A percentile compares a stretch with the other conserved stretches of the same genome.
Conservation (phyloP, 2,888 invertebrate genomes). For the Iselma pallidipennis region DNA sequence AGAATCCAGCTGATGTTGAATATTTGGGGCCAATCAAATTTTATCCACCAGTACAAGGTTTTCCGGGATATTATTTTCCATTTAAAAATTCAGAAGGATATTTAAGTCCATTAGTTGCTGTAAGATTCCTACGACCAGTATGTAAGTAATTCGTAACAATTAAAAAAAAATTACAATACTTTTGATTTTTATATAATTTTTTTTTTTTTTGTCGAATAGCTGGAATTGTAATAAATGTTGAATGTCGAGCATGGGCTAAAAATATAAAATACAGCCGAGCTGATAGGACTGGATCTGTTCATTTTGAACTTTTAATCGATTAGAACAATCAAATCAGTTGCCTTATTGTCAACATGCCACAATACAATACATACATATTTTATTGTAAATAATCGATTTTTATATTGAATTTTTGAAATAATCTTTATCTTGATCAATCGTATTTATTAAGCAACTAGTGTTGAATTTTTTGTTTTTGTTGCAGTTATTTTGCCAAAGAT, state of each 20-base stretch:
- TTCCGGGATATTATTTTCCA: constrained; percentile 89
- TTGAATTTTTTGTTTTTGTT: too few species aligned
- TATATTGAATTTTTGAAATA: not conserved
- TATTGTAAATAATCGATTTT: not conserved
- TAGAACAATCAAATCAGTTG: constrained; percentile 55
- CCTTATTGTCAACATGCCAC: not conserved
- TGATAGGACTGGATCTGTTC: constrained; percentile 67
- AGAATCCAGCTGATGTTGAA: constrained; percentile 90
- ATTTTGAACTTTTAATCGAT: constrained; percentile 65
- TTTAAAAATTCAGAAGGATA: constrained; percentile 86
- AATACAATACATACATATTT: not conserved
- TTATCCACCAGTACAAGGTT: constrained; percentile 71
- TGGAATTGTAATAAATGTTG: constrained; percentile 71
- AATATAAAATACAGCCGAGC: constrained; percentile 73
- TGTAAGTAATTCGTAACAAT: constrained; percentile 74
- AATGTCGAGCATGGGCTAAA: constrained; percentile 88
- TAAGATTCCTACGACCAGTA: constrained; percentile 79
- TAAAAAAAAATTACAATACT: not conserved
- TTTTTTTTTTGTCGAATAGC: constrained; percentile 54
- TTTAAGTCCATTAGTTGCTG: constrained; percentile 84
- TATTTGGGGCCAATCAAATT: constrained; percentile 86
- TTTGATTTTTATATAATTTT: not conserved
- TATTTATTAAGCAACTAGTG: too few species aligned
- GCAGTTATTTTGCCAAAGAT: constrained; percentile 1
- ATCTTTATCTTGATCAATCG: too few species aligned